These are phyloP conservation scores for Capreolus pygargus DNA, from an alignment of 2,113 vertebrate species.

Conservation along the genomic window DNA sequence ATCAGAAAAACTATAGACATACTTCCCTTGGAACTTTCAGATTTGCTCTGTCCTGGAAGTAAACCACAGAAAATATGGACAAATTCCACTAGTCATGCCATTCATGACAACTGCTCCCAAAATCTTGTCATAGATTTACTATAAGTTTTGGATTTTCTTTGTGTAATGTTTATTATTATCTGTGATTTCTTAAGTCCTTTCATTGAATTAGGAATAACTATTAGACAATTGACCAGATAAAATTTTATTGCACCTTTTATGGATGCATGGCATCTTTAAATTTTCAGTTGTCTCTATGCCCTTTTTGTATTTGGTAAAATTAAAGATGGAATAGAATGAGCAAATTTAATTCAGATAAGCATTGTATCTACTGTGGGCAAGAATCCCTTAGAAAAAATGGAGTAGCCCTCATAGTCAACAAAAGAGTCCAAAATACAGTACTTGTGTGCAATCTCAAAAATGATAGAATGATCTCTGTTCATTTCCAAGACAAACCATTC, in stretches of 20 bases:
- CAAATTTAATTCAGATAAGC: neutral
- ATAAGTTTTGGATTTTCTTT: neutral
- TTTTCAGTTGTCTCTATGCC: neutral
- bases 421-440: neutral
- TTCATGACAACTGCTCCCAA: neutral
- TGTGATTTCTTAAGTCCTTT: neutral
- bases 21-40: neutral
- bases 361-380: neutral
- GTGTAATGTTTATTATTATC: neutral
- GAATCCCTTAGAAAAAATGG: neutral
- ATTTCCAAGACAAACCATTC: fast-evolving
- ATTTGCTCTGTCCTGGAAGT: neutral
- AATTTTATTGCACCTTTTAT: neutral
- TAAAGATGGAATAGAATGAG: neutral
- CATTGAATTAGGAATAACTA: neutral
- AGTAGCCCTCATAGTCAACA: neutral
- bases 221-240: neutral
- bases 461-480: neutral
- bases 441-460: neutral
- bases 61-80: neutral
- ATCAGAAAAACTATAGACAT: neutral
- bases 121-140: neutral
- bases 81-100: neutral
- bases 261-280: neutral
- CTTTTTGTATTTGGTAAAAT: neutral